Base-by-base conservation (phyloP, 2,113 vertebrate species). In the Sapayoa aenigma region DNA sequence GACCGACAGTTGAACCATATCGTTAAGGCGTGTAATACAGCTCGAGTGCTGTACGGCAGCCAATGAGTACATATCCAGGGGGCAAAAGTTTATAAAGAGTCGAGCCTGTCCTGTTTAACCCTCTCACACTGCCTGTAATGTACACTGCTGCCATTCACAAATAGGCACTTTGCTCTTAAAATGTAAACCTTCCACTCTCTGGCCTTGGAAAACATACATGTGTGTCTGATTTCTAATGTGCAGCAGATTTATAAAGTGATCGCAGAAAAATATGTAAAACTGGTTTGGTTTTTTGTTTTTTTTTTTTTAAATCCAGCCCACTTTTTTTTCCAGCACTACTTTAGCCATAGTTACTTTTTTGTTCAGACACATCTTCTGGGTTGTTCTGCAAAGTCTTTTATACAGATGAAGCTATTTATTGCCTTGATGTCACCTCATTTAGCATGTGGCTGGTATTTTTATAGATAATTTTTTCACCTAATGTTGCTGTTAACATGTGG, bases 1-100 rank as follows among this genome's bases (percentile, higher is more conserved):
- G 99, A 99, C 99, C 99, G 98, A 97, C 98, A 98, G 99, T 98
- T 99, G 99, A 99, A 99, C 99, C 98, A 98, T 98, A 99, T 99
- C 98, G 98, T 99, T 98, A 98, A 99, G 98, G 98, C 98, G 98
- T 99, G 98, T 98, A 98, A 98, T 98, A 98, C 98, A 98, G 98
- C 98, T 97, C 95, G 47, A 95, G 97, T 88, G 97, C 98, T 98
- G 98, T 98, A 98, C 98, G 69, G 97, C 98, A 97, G 98, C 98
- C 98, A 98, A 98, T 97, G 98, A 98, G 98, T 97, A 98, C 98
- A 98, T 98, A 98, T 98, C 97, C 98, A 98, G 98, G 98, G 98
- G 98, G 98, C 98, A 98, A 98, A 98, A 98, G 98, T 98, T 98
- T 98, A 98, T 97, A 97, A 98, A 97, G 97, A 98, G 98, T 90